Evolutionary conservation across 2,888 invertebrate species (phyloP).

Genomic region (Choristoneura rosaceana): DNA sequence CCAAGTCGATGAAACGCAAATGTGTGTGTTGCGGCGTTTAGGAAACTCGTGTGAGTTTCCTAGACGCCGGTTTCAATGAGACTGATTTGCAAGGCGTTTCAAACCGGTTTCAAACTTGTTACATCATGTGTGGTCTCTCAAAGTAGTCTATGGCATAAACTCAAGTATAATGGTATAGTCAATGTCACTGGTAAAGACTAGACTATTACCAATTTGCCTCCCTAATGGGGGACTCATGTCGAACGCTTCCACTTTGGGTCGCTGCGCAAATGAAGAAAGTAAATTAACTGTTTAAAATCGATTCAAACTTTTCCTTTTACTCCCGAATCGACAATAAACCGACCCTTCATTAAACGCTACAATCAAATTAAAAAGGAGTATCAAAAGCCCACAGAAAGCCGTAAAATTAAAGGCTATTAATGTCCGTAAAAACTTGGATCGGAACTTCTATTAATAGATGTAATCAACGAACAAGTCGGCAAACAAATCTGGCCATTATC

Average conservation of each 20-base stretch:
- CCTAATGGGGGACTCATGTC: background rate
- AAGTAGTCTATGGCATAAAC: no score
- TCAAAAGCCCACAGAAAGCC: constrained; percentile 15
- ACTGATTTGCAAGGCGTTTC: no score
- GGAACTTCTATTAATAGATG: constrained; percentile 19
- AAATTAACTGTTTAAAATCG: constrained; percentile 6
- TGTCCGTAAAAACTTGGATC: background rate
- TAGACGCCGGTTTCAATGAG: no score
- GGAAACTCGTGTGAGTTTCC: no score
- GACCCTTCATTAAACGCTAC: background rate
- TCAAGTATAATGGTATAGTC: no score
- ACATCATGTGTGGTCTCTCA: no score
- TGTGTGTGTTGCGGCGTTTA: no score
- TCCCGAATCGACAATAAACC: background rate
- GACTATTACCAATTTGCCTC: background rate
- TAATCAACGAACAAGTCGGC: constrained; percentile 12
- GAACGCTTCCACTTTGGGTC: background rate
- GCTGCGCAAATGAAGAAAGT: background rate
- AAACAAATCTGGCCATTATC: constrained; percentile 10
- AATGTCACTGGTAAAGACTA: no score
- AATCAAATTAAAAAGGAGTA: constrained; percentile 12
- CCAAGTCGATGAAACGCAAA: no score
- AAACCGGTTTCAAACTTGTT: no score
- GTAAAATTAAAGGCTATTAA: constrained; percentile 18
- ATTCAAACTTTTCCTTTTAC: background rate